These are phyloP conservation scores for Psylliodes chrysocephalus DNA, from an alignment of 2,888 invertebrate species.

Conservation along the genomic window DNA sequence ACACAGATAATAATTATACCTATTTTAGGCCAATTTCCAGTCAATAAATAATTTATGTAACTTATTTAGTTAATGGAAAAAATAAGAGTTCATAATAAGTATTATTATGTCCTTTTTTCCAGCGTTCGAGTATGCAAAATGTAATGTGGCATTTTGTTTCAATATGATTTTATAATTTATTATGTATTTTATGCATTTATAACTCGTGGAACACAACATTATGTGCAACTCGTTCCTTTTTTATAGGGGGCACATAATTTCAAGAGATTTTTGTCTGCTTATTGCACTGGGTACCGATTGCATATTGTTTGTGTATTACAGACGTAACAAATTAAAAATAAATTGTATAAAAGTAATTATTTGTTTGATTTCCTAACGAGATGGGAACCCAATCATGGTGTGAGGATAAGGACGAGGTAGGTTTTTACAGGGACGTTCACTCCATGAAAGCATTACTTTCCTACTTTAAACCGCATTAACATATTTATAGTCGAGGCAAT, in stretches of 20 bases:
- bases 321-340: constrained; percentile 38
- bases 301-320: constrained; percentile 43
- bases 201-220: constrained; percentile 51
- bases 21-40: constrained; percentile 29
- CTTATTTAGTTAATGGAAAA: constrained; percentile 19
- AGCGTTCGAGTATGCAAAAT: constrained; percentile 34
- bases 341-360: constrained; percentile 1
- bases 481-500: too few relatives aligned
- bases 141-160: constrained; percentile 40
- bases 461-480: too few relatives aligned
- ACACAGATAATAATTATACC: constrained; percentile 13
- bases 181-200: constrained; percentile 45
- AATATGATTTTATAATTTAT: constrained; percentile 50
- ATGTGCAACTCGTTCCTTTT: constrained; percentile 51
- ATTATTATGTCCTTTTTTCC: background rate
- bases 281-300: constrained; percentile 53
- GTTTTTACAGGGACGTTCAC: too few relatives aligned
- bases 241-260: constrained; percentile 43
- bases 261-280: constrained; percentile 48
- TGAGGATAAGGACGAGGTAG: too few relatives aligned
- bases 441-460: too few relatives aligned
- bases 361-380: background rate
- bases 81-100: constrained; percentile 1
- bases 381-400: too few relatives aligned
- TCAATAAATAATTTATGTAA: constrained; percentile 26